These are phyloP conservation scores for Gymnocheta viridis DNA, from an alignment of 2,888 invertebrate genomes.

Conservation along the genomic window DNA sequence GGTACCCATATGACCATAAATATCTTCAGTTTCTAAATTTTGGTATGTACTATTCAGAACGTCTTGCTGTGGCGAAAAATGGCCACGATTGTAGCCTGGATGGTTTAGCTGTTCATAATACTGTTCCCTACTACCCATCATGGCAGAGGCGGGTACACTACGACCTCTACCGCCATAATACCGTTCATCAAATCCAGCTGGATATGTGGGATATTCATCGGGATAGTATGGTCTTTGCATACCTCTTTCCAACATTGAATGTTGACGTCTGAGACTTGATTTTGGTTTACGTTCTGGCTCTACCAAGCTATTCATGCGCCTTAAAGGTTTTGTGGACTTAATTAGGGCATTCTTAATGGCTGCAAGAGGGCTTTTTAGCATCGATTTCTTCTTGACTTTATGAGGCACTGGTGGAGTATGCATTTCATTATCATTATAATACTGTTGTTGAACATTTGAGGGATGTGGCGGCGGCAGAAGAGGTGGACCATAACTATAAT, in stretches of 20 bases:
- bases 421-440: conserved; percentile 76
- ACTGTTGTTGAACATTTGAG: conserved; percentile 73
- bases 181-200: conserved; percentile 77
- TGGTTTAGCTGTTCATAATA: conserved; percentile 74
- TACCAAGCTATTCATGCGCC: conserved; percentile 82
- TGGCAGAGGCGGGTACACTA: conserved; percentile 67
- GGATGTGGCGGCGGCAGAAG: conserved; percentile 69
- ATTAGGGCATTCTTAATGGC: conserved; percentile 81
- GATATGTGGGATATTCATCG: conserved; percentile 80
- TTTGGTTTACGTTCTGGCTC: conserved; percentile 80
- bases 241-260: conserved; percentile 81
- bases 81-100: conserved; percentile 59
- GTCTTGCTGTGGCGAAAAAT: conserved; percentile 73
- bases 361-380: conserved; percentile 80
- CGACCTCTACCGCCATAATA: conserved; percentile 70
- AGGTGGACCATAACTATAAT: conserved; percentile 73
- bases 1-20: conserved; percentile 79
- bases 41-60: conserved; percentile 80
- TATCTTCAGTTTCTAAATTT: conserved; percentile 80
- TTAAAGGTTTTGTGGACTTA: conserved; percentile 80
- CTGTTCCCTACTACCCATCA: conserved; percentile 71
- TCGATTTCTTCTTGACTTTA: conserved; percentile 81
- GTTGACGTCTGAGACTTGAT: conserved; percentile 79
- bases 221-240: conserved; percentile 80
- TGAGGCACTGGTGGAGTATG: conserved; percentile 78